phyloP scores from a whole-genome alignment of 2,113 vertebrate species.

The Cepphus grylle region DNA sequence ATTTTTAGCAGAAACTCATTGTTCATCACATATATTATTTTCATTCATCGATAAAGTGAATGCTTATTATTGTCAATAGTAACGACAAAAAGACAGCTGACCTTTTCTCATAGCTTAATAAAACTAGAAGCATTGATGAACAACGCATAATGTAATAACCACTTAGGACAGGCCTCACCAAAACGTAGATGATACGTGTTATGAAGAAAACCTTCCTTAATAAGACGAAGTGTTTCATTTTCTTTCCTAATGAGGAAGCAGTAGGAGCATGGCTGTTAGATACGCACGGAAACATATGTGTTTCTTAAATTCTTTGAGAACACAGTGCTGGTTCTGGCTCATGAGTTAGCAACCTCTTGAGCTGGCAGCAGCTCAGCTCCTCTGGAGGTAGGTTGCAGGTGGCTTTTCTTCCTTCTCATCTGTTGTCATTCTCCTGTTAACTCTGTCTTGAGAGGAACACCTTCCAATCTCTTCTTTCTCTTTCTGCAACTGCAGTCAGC shows the following conservation, averaged over 20 bases:
- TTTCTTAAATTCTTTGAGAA: background rate
- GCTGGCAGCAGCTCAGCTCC: background rate
- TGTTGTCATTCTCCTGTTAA: background rate
- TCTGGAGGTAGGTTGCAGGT: background rate
- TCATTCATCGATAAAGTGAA: background rate
- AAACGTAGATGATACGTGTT: background rate
- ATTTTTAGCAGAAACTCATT: conserved; percentile 25
- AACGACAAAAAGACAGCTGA: background rate
- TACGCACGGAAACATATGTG: fast-evolving
- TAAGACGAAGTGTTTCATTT: fast-evolving
- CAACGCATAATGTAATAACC: background rate
- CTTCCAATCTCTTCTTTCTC: background rate
- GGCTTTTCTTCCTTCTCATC: background rate
- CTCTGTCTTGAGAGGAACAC: background rate
- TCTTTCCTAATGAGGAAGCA: background rate
- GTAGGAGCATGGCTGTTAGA: background rate
- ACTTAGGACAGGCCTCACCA: background rate
- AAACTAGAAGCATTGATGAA: background rate
- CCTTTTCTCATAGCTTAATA: background rate
- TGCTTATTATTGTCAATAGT: background rate
- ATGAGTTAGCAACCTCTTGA: background rate
- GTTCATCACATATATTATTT: conserved; percentile 16
- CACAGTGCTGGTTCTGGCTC: background rate
- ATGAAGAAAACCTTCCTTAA: background rate
- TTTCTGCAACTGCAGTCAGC: background rate